Evolutionary conservation across 2,888 invertebrate species (phyloP), one percentile per base, ranked within the genome.

Genomic region (Sarcophaga subvicina): DNA sequence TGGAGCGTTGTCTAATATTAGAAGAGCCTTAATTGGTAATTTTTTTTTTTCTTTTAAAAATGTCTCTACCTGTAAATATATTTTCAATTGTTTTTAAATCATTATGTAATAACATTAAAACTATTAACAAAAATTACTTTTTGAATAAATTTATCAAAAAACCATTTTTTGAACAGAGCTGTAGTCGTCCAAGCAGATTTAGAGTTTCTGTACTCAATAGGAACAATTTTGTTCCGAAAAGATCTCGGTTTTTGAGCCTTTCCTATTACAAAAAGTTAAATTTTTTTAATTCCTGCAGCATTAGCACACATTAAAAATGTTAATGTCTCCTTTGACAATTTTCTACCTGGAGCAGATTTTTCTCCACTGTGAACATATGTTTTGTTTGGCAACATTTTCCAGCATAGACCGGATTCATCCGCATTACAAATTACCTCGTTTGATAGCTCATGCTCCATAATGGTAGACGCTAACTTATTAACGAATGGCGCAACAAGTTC

Each of bases 401-500:
- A 27, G 27, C 4, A 3, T 3, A 27, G 27, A 27, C 4, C 27
- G 27, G 27, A 5, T 27, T 27, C 4, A 27, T 27, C 22, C 27
- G 4, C 27, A 27, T 27, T 27, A 22, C 3, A 27, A 27, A 27
- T 27, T 27, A 4, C 4, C 4, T 54, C 17, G 54, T 54, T 54
- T 54, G 54, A 54, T 54, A 54, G 54, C 14, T 11, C 54, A 54
- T 54, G 54, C 54, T 54, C 54, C 54, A 11, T 54, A 54, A 54
- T 54, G 54, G 54, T 54, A 54, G 54, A 54, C 54, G 54, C 54
- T 54, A 54, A 54, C 54, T 54, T 54, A 54, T 54, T 54, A 54
- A 54, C 54, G 17, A 54, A 54, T 54, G 27, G 27, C 27, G 27
- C 27, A 4, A 27, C 27, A 27, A 27, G 27, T 27, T 27, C 27